phyloP scores from a whole-genome alignment of 2,797 vertebrate genomes.

The Tamandua tetradactyla region DNA sequence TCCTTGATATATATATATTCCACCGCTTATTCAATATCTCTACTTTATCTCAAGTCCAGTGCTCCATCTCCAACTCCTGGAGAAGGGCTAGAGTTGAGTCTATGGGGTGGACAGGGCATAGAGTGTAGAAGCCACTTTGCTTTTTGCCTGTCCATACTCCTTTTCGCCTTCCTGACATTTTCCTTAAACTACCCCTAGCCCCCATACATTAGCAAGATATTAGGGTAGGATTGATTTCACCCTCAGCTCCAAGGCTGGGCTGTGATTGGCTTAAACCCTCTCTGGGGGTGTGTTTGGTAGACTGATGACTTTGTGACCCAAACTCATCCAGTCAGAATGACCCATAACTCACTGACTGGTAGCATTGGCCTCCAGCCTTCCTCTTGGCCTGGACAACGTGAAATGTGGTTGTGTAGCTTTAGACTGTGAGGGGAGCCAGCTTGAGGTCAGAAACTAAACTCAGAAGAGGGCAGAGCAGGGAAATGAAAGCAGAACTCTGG shows the following conservation, averaged over 20 bases:
- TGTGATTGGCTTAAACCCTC: not conserved
- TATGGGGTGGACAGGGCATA: not conserved
- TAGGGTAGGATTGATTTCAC: not conserved
- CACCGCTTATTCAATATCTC: not conserved
- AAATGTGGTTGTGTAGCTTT: not conserved
- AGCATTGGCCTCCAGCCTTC: not conserved
- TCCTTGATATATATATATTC: not conserved
- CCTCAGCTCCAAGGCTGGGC: not conserved
- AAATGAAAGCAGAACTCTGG: constrained; percentile 6
- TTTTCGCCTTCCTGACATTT: not conserved
- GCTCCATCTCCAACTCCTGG: not conserved
- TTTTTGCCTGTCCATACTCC: not conserved
- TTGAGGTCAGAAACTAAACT: not conserved
- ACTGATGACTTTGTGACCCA: not conserved
- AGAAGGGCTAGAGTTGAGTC: not conserved
- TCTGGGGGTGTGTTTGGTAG: not conserved
- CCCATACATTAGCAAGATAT: not conserved
- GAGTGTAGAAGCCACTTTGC: not conserved
- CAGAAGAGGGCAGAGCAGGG: not conserved
- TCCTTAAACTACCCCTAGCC: no score
- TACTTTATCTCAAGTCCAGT: not conserved
- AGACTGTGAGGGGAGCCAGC: not conserved
- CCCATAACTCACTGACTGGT: not conserved
- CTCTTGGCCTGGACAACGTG: not conserved
- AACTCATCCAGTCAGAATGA: not conserved